These are phyloP conservation scores for Scelioninae gen. 1 DNA, from an alignment of 2,888 invertebrate species.

Conservation along the genomic window DNA sequence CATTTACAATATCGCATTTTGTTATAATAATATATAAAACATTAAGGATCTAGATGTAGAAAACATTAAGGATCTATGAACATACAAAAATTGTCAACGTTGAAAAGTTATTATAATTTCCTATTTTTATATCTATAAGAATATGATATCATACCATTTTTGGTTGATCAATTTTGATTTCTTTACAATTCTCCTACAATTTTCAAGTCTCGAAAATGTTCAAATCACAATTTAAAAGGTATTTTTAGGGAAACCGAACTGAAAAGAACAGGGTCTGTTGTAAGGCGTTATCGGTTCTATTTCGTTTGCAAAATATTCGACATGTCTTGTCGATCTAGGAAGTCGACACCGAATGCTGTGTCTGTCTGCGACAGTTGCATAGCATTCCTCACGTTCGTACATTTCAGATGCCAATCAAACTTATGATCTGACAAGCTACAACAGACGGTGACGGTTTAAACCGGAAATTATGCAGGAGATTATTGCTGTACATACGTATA, in stretches of 20 bases:
- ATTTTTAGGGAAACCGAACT: constrained; percentile 25
- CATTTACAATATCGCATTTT: too few species aligned
- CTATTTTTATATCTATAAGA: too few species aligned
- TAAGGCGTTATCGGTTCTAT: constrained; percentile 57
- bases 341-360: constrained; percentile 49
- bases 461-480: constrained; percentile 69
- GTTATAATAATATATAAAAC: too few species aligned
- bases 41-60: too few species aligned
- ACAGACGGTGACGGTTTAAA: constrained; percentile 58
- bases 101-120: too few species aligned
- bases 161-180: neutral
- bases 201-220: constrained; percentile 14
- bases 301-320: constrained; percentile 62
- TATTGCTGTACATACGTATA: constrained; percentile 30
- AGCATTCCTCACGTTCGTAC: constrained; percentile 51
- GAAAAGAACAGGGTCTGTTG: constrained; percentile 26
- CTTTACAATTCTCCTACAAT: neutral
- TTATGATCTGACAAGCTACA: constrained; percentile 69
- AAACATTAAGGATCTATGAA: too few species aligned
- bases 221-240: constrained; percentile 20
- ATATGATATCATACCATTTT: neutral
- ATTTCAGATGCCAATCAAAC: constrained; percentile 67
- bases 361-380: constrained; percentile 63
- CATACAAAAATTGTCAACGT: too few species aligned
- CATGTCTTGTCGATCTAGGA: constrained; percentile 56